phyloP scores from a whole-genome alignment of 2,113 vertebrate genomes.

The Leptocoma aspasia region DNA sequence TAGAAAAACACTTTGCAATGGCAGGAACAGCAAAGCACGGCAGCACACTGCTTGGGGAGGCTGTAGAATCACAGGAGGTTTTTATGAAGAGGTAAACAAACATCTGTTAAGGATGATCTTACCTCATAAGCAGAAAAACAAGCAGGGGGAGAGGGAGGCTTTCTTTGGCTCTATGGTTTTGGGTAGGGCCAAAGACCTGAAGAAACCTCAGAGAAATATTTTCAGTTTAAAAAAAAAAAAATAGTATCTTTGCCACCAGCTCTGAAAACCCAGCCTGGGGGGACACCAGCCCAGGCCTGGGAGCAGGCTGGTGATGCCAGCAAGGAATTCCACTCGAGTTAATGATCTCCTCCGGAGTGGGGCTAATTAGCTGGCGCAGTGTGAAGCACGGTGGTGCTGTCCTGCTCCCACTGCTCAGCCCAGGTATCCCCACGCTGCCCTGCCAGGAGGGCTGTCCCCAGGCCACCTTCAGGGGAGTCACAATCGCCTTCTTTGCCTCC shows the following conservation, averaged over 20 bases:
- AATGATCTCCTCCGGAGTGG: background rate
- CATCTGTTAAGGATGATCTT: slow-evolving; percentile 50
- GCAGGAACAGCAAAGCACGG: slow-evolving; percentile 22
- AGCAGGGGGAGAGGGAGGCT: background rate
- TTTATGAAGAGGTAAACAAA: slow-evolving; percentile 65
- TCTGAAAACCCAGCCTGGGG: background rate
- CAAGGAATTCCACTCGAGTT: background rate
- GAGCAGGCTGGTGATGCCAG: background rate
- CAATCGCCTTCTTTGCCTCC: background rate
- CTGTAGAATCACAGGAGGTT: slow-evolving; percentile 42
- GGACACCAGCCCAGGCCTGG: background rate
- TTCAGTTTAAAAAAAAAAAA: background rate
- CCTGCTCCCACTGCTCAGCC: background rate
- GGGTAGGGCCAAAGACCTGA: background rate
- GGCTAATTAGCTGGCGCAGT: background rate
- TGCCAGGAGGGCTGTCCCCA: background rate
- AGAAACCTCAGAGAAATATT: background rate
- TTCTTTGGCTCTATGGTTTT: background rate
- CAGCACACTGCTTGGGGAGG: slow-evolving; percentile 23
- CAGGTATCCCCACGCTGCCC: too few relatives aligned
- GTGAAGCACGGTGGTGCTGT: background rate
- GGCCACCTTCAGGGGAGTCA: background rate
- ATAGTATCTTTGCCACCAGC: background rate
- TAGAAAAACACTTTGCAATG: slow-evolving; percentile 38
- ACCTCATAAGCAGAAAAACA: background rate